These are phyloP conservation scores for Phycodurus eques DNA, from an alignment of 2,113 vertebrate genomes.

Conservation along the genomic window DNA sequence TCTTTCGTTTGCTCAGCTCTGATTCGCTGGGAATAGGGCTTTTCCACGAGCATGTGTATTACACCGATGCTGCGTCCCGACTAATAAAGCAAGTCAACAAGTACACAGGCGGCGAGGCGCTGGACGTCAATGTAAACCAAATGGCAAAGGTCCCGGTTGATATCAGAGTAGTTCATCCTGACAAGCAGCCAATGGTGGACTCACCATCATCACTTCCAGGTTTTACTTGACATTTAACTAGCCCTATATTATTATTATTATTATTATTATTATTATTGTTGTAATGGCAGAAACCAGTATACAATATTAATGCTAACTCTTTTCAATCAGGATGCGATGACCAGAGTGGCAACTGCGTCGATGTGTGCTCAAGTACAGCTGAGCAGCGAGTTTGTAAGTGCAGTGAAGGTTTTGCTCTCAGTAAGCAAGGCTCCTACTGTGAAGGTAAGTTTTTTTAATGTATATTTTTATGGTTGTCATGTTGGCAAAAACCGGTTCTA, in stretches of 20 bases:
- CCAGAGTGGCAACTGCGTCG: slow-evolving; percentile 64
- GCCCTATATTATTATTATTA: fast-evolving
- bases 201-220: slow-evolving; percentile 40
- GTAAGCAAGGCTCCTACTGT: slow-evolving; percentile 77
- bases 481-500: too few species aligned
- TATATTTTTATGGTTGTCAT: too few species aligned
- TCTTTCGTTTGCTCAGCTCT: slow-evolving; percentile 59
- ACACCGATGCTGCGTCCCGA: slow-evolving; percentile 73
- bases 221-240: slow-evolving; percentile 23
- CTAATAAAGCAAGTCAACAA: slow-evolving; percentile 80
- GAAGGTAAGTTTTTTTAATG: slow-evolving; percentile 76
- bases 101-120: slow-evolving; percentile 75
- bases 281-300: not conserved
- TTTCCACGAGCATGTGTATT: slow-evolving; percentile 81
- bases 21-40: slow-evolving; percentile 73
- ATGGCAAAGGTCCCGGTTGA: slow-evolving; percentile 66
- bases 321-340: slow-evolving; percentile 60
- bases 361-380: slow-evolving; percentile 63
- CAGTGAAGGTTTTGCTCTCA: slow-evolving; percentile 78
- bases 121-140: slow-evolving; percentile 69
- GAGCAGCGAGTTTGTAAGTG: slow-evolving; percentile 73
- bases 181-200: slow-evolving; percentile 69
- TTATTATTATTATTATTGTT: not conserved
- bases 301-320: not conserved
- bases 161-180: slow-evolving; percentile 80